A percentile compares a stretch with the other conserved stretches of the same genome.
Conservation (phyloP, 2,888 invertebrate species). For the Leucoma salicis region DNA sequence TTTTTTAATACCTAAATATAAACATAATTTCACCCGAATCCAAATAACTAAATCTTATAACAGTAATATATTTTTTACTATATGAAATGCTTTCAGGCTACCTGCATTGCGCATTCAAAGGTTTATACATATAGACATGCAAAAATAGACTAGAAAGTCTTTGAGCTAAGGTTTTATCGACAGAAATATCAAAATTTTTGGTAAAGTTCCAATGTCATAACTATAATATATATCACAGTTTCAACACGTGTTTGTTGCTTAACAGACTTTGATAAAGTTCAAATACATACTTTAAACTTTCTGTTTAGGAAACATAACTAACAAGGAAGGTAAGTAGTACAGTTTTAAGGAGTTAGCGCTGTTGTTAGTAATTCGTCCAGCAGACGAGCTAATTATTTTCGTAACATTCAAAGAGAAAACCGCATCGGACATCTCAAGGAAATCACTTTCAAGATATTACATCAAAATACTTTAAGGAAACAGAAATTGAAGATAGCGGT, state of each 20-base stretch:
- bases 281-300: slow-evolving; percentile 12
- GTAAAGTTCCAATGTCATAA: slow-evolving; percentile 29
- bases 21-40: no score
- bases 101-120: slow-evolving; percentile 47
- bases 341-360: slow-evolving; percentile 1
- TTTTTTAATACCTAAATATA: no score
- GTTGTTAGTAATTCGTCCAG: slow-evolving; percentile 1
- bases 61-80: no score
- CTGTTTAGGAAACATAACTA: slow-evolving; percentile 21
- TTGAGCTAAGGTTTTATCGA: slow-evolving; percentile 5
- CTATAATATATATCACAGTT: slow-evolving; percentile 35
- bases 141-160: slow-evolving; percentile 9
- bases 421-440: no score
- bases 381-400: slow-evolving; percentile 2
- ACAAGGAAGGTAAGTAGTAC: slow-evolving; percentile 11
- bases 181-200: slow-evolving; percentile 6
- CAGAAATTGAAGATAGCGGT: no score
- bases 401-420: no score
- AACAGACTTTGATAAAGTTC: slow-evolving; percentile 34
- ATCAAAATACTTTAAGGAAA: no score
- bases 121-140: slow-evolving; percentile 17
- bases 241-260: slow-evolving; percentile 31
- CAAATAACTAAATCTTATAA: no score
- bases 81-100: slow-evolving; percentile 22
- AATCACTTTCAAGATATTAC: no score